These are phyloP conservation scores for Odontomyia ornata DNA, from an alignment of 2,888 invertebrate genomes.

Conservation along the genomic window DNA sequence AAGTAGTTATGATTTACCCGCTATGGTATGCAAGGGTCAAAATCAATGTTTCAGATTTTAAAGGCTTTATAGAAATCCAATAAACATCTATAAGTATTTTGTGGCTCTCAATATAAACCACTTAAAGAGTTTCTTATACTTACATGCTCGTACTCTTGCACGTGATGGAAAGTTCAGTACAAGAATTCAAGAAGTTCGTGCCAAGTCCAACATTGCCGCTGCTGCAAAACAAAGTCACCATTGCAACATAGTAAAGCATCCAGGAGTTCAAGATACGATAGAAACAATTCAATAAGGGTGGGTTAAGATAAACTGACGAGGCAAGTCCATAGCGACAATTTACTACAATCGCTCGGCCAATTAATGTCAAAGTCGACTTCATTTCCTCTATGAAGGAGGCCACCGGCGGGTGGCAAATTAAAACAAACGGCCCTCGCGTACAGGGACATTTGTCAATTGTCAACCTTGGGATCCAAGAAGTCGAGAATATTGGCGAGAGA, in stretches of 20 bases:
- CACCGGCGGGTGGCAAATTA: slow-evolving; percentile 55
- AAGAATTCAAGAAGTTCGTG: slow-evolving; percentile 19
- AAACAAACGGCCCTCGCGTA: slow-evolving; percentile 56
- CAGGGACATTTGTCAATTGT: slow-evolving; percentile 55
- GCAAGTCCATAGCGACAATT: slow-evolving; percentile 48
- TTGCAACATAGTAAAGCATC: not conserved
- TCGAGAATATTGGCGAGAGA: not conserved
- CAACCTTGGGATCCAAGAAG: slow-evolving; percentile 48
- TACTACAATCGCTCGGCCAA: slow-evolving; percentile 52
- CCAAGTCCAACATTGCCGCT: not conserved
- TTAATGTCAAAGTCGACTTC: slow-evolving; percentile 55
- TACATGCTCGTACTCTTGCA: too few species aligned
- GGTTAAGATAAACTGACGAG: not conserved
- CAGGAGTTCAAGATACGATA: not conserved
- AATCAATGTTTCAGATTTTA: too few species aligned
- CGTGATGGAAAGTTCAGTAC: slow-evolving; percentile 34
- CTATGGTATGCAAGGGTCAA: too few species aligned
- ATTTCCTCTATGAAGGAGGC: slow-evolving; percentile 53
- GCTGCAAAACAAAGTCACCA: not conserved
- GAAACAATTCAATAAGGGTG: not conserved
- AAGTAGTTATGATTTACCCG: too few species aligned
- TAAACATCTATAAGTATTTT: too few species aligned
- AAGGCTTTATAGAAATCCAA: too few species aligned
- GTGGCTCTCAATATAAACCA: not conserved
- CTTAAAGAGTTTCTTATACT: slow-evolving; percentile 32